A percentile compares a stretch with the other conserved stretches of the same genome.
These are phyloP conservation scores for Epirrhoe tristata DNA, from an alignment of 2,888 invertebrate genomes.

Conservation along the genomic window DNA sequence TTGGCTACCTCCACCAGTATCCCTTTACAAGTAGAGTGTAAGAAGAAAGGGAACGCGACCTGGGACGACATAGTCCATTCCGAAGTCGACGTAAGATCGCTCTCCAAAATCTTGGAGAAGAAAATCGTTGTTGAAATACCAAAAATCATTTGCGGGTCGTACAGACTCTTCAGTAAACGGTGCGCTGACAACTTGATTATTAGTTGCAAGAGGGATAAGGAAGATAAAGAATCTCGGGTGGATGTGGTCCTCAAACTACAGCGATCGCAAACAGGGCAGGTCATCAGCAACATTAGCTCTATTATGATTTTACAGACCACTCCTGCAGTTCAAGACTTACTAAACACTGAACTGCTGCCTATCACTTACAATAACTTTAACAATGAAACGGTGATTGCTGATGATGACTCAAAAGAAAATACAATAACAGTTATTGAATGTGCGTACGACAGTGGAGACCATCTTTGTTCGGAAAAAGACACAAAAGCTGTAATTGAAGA, in stretches of 20 bases:
- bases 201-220: conserved; percentile 57
- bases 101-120: conserved; percentile 74
- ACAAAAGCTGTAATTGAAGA: conserved; percentile 16
- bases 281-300: conserved; percentile 67
- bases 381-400: conserved; percentile 9
- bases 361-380: conserved; percentile 40
- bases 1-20: conserved; percentile 67
- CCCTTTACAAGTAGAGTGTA: conserved; percentile 64
- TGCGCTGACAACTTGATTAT: conserved; percentile 66
- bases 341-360: conserved; percentile 38
- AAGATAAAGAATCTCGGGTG: conserved; percentile 54
- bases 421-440: conserved; percentile 20
- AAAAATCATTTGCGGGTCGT: conserved; percentile 66
- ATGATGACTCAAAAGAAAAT: conserved; percentile 16
- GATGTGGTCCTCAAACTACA: conserved; percentile 68
- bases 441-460: conserved; percentile 3
- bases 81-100: conserved; percentile 70
- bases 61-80: conserved; percentile 75
- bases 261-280: conserved; percentile 62
- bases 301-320: conserved; percentile 65
- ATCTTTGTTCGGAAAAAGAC: conserved; percentile 1
- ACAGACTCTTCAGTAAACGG: conserved; percentile 62
- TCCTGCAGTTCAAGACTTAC: conserved; percentile 44
- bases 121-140: conserved; percentile 73
- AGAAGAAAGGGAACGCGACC: conserved; percentile 50